These are phyloP conservation scores for Eupithecia inturbata DNA, from an alignment of 2,888 invertebrate species.

Conservation along the genomic window DNA sequence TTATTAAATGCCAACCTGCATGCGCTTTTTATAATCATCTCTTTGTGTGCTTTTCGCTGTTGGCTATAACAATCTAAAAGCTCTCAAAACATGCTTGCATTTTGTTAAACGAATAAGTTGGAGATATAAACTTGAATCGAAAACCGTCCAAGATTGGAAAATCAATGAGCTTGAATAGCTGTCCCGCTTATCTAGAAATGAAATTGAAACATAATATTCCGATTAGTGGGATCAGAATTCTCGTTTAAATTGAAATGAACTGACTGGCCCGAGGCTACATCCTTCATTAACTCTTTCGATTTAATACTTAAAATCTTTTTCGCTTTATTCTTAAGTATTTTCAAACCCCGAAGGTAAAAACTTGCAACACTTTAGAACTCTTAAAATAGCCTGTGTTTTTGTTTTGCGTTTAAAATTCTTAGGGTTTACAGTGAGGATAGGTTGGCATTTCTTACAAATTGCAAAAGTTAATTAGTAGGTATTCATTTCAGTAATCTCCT, in stretches of 20 bases:
- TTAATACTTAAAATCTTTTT: slow-evolving; percentile 62
- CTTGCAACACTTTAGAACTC: slow-evolving; percentile 40
- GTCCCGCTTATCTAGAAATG: slow-evolving; percentile 52
- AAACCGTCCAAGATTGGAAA: slow-evolving; percentile 39
- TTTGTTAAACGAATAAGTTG: neutral
- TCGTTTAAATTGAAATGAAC: slow-evolving; percentile 67
- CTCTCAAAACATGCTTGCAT: neutral
- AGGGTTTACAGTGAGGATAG: slow-evolving; percentile 37
- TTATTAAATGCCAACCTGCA: neutral
- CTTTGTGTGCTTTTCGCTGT: neutral
- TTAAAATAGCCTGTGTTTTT: slow-evolving; percentile 29
- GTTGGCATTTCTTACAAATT: neutral
- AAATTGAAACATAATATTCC: slow-evolving; percentile 74
- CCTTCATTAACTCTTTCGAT: slow-evolving; percentile 74
- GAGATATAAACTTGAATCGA: neutral
- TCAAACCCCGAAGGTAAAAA: slow-evolving; percentile 38
- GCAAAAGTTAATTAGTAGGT: neutral
- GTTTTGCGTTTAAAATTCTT: slow-evolving; percentile 41
- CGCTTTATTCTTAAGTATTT: slow-evolving; percentile 46
- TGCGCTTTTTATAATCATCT: neutral
- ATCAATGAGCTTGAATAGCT: slow-evolving; percentile 30
- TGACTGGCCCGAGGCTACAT: slow-evolving; percentile 63
- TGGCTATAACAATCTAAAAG: neutral
- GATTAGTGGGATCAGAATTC: slow-evolving; percentile 69
- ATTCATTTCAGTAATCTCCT: neutral